These are phyloP conservation scores for Neolamprologus brichardi DNA, from an alignment of 2,113 vertebrate genomes.

Conservation along the genomic window DNA sequence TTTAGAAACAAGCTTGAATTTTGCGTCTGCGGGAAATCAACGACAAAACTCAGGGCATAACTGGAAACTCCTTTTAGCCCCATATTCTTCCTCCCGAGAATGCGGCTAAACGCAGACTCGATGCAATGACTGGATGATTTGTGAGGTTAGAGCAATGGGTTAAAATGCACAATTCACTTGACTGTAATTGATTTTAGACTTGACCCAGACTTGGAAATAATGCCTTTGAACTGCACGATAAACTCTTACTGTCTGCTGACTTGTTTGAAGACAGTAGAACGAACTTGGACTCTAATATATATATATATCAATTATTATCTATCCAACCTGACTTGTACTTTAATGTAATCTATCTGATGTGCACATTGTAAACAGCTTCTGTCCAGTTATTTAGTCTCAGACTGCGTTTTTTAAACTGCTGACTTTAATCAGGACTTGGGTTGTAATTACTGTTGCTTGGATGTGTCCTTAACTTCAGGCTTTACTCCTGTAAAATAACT, in stretches of 20 bases:
- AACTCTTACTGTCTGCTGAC: background rate
- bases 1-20: background rate
- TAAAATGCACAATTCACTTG: fast-evolving
- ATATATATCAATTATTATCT: background rate
- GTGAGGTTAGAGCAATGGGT: background rate
- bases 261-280: fast-evolving
- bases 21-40: fast-evolving
- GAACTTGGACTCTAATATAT: fast-evolving
- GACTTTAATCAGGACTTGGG: background rate
- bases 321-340: background rate
- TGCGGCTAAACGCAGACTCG: background rate
- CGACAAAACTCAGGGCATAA: fast-evolving
- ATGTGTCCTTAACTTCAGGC: fast-evolving
- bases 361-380: background rate
- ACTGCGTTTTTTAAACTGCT: fast-evolving
- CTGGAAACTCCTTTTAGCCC: background rate
- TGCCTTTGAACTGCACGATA: background rate
- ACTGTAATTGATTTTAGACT: background rate
- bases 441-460: background rate
- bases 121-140: fast-evolving
- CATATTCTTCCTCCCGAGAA: background rate
- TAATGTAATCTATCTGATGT: background rate
- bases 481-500: background rate
- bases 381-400: background rate
- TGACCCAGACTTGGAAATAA: background rate